Conservation (phyloP, 2,113 vertebrate genomes). For the Ageneiosus marmoratus region DNA sequence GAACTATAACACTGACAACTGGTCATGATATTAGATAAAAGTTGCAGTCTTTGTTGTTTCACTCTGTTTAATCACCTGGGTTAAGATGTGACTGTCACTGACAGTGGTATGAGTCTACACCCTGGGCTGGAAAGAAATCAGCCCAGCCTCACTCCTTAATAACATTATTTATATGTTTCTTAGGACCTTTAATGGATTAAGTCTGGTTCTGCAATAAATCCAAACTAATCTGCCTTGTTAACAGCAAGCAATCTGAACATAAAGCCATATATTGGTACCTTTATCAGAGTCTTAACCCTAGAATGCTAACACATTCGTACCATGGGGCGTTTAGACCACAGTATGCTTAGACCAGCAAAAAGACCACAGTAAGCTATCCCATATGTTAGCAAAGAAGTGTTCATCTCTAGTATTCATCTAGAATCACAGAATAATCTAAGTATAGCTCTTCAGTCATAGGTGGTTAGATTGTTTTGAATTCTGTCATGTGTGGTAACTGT, state of each 20-base stretch:
- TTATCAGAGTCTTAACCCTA: not conserved
- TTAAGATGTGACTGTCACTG: no score
- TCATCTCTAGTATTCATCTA: not conserved
- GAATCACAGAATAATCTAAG: constrained; percentile 30
- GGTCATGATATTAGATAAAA: no score
- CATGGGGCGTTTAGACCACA: not conserved
- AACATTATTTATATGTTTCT: not conserved
- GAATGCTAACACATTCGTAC: not conserved
- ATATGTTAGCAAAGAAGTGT: not conserved
- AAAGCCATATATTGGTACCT: not conserved
- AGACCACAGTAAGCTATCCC: no score
- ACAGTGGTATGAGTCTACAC: no score
- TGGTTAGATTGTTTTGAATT: constrained; percentile 45
- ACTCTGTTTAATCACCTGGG: no score
- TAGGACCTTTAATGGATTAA: not conserved
- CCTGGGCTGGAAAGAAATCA: not conserved
- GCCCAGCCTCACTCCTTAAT: not conserved
- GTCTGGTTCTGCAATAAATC: not conserved
- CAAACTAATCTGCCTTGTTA: not conserved
- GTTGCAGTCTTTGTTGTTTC: no score
- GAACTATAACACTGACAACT: no score
- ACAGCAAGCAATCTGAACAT: not conserved
- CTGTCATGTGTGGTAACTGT: constrained; percentile 42
- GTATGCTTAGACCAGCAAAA: no score
- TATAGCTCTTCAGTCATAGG: constrained; percentile 37